Evolutionary conservation across 2,113 vertebrate genomes (phyloP).

Genomic region (Mellivora capensis): DNA sequence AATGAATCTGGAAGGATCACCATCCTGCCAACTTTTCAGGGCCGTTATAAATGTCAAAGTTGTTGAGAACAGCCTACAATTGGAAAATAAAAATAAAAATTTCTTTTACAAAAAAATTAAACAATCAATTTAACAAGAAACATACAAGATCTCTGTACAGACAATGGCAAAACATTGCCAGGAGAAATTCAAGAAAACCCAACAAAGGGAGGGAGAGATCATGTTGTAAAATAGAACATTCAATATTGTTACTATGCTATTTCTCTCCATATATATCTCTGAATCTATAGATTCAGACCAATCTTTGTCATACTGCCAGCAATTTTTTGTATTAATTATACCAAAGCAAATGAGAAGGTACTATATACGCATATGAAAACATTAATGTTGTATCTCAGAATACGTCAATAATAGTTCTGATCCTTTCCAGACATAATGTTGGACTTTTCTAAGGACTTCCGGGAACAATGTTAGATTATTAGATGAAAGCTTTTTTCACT

Average conservation of each 20-base stretch:
- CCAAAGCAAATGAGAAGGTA: background rate
- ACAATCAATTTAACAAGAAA: background rate
- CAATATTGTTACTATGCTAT: background rate
- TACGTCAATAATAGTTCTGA: background rate
- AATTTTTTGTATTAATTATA: background rate
- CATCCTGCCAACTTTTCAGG: background rate
- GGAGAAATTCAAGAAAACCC: background rate
- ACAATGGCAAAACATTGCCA: background rate
- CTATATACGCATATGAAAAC: background rate
- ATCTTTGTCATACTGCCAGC: background rate
- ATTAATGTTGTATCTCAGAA: background rate
- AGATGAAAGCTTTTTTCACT: background rate
- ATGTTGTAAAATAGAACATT: background rate
- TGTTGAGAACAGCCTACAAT: background rate
- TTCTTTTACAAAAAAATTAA: slow-evolving; percentile 3
- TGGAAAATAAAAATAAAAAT: background rate
- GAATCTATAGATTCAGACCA: background rate
- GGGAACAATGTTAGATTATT: background rate
- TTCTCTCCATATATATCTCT: background rate
- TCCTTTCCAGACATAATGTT: background rate
- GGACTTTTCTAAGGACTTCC: background rate
- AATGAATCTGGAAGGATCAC: background rate
- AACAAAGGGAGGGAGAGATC: background rate
- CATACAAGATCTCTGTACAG: background rate
- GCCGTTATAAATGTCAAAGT: background rate